A percentile compares a stretch with the other conserved stretches of the same genome.
These are phyloP conservation scores for Scopus umbretta DNA, from an alignment of 2,113 vertebrate genomes.

Conservation along the genomic window DNA sequence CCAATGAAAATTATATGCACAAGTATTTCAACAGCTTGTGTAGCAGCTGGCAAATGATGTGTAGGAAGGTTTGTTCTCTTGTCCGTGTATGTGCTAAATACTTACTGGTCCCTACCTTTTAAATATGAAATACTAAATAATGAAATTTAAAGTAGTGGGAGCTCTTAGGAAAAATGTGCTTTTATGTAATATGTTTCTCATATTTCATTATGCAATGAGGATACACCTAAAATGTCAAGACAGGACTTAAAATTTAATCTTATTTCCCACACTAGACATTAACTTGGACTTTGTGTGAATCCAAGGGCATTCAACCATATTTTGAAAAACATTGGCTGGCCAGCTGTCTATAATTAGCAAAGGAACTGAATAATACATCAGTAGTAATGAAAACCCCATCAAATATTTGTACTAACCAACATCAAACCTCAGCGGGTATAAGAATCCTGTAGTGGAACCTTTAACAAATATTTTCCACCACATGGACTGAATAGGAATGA, in stretches of 20 bases:
- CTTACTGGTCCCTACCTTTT: background rate
- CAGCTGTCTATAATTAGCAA: background rate
- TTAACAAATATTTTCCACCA: background rate
- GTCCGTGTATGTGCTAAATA: background rate
- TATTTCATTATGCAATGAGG: background rate
- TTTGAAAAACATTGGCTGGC: background rate
- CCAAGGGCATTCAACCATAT: background rate
- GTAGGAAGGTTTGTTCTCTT: conserved; percentile 32
- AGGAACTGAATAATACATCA: background rate
- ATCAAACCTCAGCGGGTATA: background rate
- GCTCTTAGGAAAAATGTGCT: background rate
- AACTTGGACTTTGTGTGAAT: background rate
- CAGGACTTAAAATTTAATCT: background rate
- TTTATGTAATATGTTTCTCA: background rate
- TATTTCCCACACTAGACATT: background rate
- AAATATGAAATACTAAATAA: background rate
- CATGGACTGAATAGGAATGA: background rate
- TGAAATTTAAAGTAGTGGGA: background rate
- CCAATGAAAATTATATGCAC: background rate
- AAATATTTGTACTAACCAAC: background rate
- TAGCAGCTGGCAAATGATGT: conserved; percentile 8
- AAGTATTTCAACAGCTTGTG: conserved; percentile 32
- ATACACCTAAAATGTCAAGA: background rate
- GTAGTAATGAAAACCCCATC: background rate
- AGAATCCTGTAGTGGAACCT: background rate